These are phyloP conservation scores for Sarcophaga rosellei DNA, from an alignment of 2,888 invertebrate genomes.

Conservation along the genomic window DNA sequence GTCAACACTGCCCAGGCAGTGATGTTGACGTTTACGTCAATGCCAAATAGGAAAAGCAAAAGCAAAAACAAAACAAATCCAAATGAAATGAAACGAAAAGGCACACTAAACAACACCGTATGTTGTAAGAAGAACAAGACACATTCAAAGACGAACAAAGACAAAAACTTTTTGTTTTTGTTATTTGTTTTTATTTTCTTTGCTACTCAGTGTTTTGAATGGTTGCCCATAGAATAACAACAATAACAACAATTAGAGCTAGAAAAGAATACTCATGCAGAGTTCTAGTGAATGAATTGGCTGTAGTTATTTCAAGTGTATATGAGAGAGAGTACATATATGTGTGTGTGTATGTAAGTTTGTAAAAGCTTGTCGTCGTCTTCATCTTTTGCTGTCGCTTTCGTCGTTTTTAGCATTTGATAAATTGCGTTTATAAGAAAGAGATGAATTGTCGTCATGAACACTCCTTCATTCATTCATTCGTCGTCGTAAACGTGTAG, in stretches of 20 bases:
- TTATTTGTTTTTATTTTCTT: constrained; percentile 21
- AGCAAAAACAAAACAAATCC: constrained; percentile 20
- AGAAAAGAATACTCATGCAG: constrained; percentile 4
- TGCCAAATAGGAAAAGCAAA: constrained; percentile 37
- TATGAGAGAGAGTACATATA: constrained; percentile 34
- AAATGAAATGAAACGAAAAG: constrained; percentile 39
- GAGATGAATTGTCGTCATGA: constrained; percentile 81
- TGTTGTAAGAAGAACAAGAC: constrained; percentile 43
- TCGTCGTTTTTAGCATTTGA: constrained; percentile 79
- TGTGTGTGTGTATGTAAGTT: constrained; percentile 35
- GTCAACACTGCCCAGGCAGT: constrained; percentile 48
- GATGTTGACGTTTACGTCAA: constrained; percentile 66
- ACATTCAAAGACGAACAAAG: constrained; percentile 41
- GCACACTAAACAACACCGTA: constrained; percentile 38
- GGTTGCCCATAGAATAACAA: constrained; percentile 51
- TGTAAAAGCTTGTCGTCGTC: constrained; percentile 62
- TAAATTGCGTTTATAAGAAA: constrained; percentile 81
- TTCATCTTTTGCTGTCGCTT: constrained; percentile 71
- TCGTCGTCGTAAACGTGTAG: constrained; percentile 55
- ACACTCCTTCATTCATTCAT: constrained; percentile 71
- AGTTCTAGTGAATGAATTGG: constrained; percentile 32
- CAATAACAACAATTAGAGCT: constrained; percentile 34
- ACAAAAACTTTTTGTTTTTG: constrained; percentile 33
- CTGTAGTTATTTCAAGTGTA: constrained; percentile 26
- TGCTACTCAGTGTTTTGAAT: constrained; percentile 72